These are phyloP conservation scores for Eurytoma adleriae DNA, from an alignment of 2,888 invertebrate species.

Conservation along the genomic window DNA sequence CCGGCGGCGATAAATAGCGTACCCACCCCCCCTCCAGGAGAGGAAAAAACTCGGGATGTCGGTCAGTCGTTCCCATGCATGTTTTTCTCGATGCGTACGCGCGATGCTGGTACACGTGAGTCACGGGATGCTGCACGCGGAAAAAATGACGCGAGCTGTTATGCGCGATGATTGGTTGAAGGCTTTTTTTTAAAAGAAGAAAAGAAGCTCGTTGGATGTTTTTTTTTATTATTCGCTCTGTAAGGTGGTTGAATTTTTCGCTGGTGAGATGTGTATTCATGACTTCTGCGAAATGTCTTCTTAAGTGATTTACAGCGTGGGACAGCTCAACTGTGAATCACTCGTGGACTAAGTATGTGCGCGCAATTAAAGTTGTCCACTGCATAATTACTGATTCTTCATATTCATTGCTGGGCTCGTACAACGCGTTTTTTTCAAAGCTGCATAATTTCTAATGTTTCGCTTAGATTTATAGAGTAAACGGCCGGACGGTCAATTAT, in stretches of 20 bases:
- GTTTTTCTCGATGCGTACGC: no score
- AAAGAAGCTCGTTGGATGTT: background rate
- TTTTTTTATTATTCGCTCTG: background rate
- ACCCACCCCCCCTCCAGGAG: no score
- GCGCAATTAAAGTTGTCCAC: conserved; percentile 6
- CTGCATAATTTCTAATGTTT: background rate
- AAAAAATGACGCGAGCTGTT: no score
- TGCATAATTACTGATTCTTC: background rate
- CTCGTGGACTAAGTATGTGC: conserved; percentile 6
- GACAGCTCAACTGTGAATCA: conserved; percentile 1
- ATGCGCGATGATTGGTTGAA: no score
- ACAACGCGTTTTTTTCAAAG: background rate
- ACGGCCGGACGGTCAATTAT: no score
- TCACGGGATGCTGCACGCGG: no score
- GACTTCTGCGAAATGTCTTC: conserved; percentile 25
- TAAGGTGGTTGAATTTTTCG: no score
- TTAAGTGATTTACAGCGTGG: conserved; percentile 6
- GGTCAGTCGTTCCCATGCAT: no score
- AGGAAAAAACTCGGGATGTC: no score
- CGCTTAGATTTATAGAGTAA: no score
- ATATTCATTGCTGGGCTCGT: background rate
- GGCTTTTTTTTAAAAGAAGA: no score
- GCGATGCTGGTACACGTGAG: no score
- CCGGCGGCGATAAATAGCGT: background rate
- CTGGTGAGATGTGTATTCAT: background rate